phyloP scores from a whole-genome alignment of 2,113 vertebrate species.

The Neopipo cinnamomea region DNA sequence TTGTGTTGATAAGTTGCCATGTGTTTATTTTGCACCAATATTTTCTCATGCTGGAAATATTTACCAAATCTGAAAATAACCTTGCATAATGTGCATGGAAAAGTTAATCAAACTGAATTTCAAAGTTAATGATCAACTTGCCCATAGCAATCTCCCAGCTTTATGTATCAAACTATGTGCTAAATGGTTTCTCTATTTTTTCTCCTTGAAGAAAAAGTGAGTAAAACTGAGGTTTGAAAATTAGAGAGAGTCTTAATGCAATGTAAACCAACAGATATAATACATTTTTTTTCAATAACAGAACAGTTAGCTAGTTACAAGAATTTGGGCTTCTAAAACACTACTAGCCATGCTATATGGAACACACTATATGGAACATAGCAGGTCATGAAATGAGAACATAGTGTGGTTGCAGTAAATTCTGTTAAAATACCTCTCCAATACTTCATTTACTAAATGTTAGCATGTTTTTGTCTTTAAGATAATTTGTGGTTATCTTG shows the following conservation, averaged over 20 bases:
- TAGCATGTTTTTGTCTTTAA: not conserved
- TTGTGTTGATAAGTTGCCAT: not conserved
- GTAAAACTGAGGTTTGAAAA: not conserved
- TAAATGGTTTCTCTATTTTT: not conserved
- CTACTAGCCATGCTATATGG: not conserved
- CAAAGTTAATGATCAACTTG: not conserved
- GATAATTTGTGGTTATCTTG: accelerated
- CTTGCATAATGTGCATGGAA: not conserved
- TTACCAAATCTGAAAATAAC: not conserved
- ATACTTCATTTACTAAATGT: not conserved
- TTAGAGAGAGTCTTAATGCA: not conserved
- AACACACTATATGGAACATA: not conserved
- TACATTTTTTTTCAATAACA: not conserved
- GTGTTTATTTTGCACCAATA: not conserved
- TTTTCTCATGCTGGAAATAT: not conserved
- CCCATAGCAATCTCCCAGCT: not conserved
- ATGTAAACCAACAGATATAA: not conserved
- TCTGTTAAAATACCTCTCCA: not conserved
- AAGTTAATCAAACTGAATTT: not conserved
- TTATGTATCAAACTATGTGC: not conserved
- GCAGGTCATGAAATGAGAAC: not conserved
- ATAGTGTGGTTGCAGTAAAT: not conserved
- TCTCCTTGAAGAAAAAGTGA: not conserved
- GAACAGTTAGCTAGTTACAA: not conserved
- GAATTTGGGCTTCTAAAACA: not conserved